Base-by-base conservation (phyloP, 2,113 vertebrate genomes). In the Elanus axillaris region DNA sequence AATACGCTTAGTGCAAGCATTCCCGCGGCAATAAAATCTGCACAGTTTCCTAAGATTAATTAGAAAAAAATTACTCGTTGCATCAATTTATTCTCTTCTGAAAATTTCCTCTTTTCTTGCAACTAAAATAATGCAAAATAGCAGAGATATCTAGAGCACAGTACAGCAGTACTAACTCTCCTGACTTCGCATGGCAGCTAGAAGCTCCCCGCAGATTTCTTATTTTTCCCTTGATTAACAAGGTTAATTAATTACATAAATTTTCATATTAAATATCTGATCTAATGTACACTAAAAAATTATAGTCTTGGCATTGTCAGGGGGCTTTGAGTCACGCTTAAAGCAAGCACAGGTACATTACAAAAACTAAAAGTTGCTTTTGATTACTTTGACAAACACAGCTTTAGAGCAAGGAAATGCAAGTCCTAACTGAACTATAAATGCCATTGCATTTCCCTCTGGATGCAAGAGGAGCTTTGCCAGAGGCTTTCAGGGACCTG, bases 91-190 rank as follows among this genome's bases (percentile, higher is more conserved):
- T 66, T 86, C n/a, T 84, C 62, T 93, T 80, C 50, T 75, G 72
- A 85, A 89, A 88, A 27, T 73, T 84, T 93, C 29, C 31, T 93
- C n/a, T 78, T 34, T 75, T 93, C 43, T 81, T 94, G 34, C 66
- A 60, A 81, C 93, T 90, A 93, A 92, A 94, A 77, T 77, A 93
- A 78, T 82, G 77, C 38, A 56, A 90, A 86, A 63, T 76, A 88
- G 59, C 60, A 71, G 75, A 88, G 78, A 79, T 38, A 52, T 16
- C 40, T 40, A 85, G 58, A 69, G 13, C 62, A 86, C 60, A 71
- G 25, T 53, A n/a, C 19, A 72, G 25, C 32, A 91, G 25, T 47
- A 74, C 53, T 72, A 76, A 69, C 29, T 11, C 15, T 72, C 53
- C 58, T 68, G 42, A 48, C 53, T 86, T 90, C 38, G 13, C 69